Evolutionary conservation across 2,888 invertebrate genomes (phyloP).

Genomic region (Epistrophella euchroma): DNA sequence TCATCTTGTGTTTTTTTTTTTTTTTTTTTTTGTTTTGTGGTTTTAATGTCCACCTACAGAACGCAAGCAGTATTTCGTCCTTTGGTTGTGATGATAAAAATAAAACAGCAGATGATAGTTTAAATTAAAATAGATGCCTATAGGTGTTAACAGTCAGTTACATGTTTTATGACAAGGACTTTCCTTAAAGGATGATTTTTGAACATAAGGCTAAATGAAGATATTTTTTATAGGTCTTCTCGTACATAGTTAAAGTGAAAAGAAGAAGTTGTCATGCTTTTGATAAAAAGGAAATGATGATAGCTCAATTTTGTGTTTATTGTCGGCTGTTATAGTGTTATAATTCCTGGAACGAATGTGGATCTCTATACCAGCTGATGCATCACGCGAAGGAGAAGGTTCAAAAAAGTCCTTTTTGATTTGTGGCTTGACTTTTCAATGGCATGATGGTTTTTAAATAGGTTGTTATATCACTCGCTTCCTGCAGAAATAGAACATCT

Average conservation of each 20-base stretch:
- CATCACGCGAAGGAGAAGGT: not conserved
- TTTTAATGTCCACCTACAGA: constrained; percentile 41
- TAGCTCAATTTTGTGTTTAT: not conserved
- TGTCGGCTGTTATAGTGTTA: not conserved
- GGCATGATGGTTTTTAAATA: not conserved
- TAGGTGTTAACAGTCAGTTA: constrained; percentile 57
- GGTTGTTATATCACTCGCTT: too few species aligned
- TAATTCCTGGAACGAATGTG: constrained; percentile 9
- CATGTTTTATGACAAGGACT: constrained; percentile 17
- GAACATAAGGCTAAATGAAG: constrained; percentile 44
- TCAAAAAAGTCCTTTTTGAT: not conserved
- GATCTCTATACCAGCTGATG: not conserved
- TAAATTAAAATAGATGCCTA: constrained; percentile 21
- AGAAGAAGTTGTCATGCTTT: constrained; percentile 28
- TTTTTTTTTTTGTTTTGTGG: constrained; percentile 47
- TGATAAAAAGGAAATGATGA: constrained; percentile 28
- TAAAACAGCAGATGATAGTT: constrained; percentile 60
- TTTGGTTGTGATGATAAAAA: constrained; percentile 34
- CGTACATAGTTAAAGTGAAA: constrained; percentile 14
- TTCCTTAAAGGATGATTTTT: constrained; percentile 14
- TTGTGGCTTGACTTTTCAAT: not conserved
- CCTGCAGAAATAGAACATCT: too few species aligned
- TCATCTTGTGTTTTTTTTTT: constrained; percentile 37
- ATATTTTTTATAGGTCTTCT: constrained; percentile 16
- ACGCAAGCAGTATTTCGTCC: not conserved